Conservation (phyloP, 2,888 invertebrate genomes). For the Pristionchus fissidentatus region DNA sequence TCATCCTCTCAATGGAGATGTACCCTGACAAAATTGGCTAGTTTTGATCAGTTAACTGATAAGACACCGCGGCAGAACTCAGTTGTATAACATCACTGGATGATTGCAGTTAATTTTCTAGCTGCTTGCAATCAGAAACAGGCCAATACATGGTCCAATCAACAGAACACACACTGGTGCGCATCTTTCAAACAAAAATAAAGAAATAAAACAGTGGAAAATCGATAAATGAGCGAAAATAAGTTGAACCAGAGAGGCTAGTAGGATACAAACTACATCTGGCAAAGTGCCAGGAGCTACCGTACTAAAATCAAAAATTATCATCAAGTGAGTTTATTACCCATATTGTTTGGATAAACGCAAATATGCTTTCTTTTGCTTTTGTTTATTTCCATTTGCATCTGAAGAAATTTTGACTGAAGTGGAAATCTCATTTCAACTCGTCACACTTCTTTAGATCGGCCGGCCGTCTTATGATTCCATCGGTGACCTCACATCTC, state of each 20-base stretch:
- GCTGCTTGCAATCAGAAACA: no score
- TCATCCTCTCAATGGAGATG: neutral
- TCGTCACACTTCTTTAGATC: no score
- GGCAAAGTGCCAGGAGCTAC: conserved; percentile 27
- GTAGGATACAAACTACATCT: conserved; percentile 10
- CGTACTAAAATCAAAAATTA: neutral
- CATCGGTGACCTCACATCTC: no score
- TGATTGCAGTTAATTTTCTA: no score
- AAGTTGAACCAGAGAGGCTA: neutral
- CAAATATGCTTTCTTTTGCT: neutral
- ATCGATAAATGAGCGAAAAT: neutral
- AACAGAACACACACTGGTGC: no score
- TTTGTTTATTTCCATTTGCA: neutral
- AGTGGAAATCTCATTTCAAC: no score
- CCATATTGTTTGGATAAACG: no score
- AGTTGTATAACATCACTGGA: no score
- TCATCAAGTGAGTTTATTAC: neutral
- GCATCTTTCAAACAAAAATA: neutral
- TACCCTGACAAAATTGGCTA: no score
- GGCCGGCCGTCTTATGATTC: no score
- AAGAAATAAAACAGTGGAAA: neutral
- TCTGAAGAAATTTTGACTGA: neutral
- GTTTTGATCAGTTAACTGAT: neutral
- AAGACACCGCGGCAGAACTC: neutral
- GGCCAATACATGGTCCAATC: no score